phyloP scores from a whole-genome alignment of 2,113 vertebrate genomes.

The Jacana jacana region DNA sequence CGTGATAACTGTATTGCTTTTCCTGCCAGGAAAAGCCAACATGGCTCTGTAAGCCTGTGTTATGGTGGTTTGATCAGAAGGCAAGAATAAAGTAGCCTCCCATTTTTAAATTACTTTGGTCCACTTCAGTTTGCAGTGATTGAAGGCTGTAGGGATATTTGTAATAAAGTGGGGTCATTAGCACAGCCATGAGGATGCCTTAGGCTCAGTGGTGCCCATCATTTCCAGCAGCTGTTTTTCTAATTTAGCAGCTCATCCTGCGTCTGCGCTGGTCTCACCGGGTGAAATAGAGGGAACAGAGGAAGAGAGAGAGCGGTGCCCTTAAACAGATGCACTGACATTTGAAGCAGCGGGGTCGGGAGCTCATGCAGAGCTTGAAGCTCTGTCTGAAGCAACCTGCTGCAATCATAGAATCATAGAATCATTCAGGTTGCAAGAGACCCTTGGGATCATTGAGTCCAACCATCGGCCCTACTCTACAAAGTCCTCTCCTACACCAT shows the following conservation, averaged over 20 bases:
- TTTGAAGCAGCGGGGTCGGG: not conserved
- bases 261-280: not conserved
- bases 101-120: slow-evolving; percentile 20
- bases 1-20: not conserved
- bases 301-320: not conserved
- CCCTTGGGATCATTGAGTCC: too few relatives aligned
- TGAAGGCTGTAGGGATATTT: slow-evolving; percentile 18
- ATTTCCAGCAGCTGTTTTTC: not conserved
- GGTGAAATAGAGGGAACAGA: not conserved
- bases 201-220: not conserved
- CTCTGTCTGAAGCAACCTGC: not conserved
- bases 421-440: too few relatives aligned
- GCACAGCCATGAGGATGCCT: not conserved
- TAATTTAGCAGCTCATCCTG: not conserved
- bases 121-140: slow-evolving; percentile 33
- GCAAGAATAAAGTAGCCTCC: slow-evolving; percentile 29
- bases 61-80: not conserved
- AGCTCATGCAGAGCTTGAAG: not conserved
- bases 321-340: not conserved
- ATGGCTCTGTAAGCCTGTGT: slow-evolving; percentile 6
- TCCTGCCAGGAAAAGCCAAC: not conserved
- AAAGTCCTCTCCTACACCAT: too few relatives aligned
- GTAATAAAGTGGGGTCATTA: not conserved
- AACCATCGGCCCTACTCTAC: too few relatives aligned
- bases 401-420: too few relatives aligned